Percentiles rank a stretch among this genome's conserved stretches.
phyloP scores from a whole-genome alignment of 2,113 vertebrate genomes.

The Lanius collurio region DNA sequence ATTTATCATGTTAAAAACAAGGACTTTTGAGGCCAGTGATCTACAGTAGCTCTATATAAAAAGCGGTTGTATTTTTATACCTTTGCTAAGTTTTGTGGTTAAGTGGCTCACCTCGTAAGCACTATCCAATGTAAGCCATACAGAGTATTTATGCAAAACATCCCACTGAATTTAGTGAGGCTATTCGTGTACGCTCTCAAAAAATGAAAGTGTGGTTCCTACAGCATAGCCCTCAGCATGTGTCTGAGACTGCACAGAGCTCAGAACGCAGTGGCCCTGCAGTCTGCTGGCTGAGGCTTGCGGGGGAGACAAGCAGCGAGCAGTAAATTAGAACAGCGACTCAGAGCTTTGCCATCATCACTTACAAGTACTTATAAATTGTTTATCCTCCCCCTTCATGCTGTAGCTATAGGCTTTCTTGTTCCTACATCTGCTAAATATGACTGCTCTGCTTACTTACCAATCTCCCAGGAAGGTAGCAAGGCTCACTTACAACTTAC shows the following conservation, averaged over 20 bases:
- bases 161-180: slow-evolving; percentile 1
- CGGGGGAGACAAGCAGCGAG: neutral
- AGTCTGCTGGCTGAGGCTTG: slow-evolving; percentile 42
- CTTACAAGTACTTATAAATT: slow-evolving; percentile 64
- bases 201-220: neutral
- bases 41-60: neutral
- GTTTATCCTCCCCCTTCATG: slow-evolving; percentile 52
- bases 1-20: neutral
- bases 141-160: slow-evolving; percentile 13
- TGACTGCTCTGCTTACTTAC: slow-evolving; percentile 42
- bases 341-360: slow-evolving; percentile 52
- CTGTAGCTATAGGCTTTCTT: slow-evolving; percentile 62
- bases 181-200: neutral
- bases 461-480: neutral
- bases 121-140: neutral
- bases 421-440: slow-evolving; percentile 59
- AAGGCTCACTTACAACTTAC: slow-evolving; percentile 19
- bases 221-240: neutral
- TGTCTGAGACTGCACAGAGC: neutral
- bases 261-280: neutral
- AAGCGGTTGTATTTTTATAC: neutral
- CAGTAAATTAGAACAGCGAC: slow-evolving; percentile 21
- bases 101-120: neutral
- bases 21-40: neutral
- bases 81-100: slow-evolving; percentile 9